A percentile compares a stretch with the other conserved stretches of the same genome.
phyloP scores from a whole-genome alignment of 2,888 invertebrate genomes.

The Ganaspis brasiliensis region DNA sequence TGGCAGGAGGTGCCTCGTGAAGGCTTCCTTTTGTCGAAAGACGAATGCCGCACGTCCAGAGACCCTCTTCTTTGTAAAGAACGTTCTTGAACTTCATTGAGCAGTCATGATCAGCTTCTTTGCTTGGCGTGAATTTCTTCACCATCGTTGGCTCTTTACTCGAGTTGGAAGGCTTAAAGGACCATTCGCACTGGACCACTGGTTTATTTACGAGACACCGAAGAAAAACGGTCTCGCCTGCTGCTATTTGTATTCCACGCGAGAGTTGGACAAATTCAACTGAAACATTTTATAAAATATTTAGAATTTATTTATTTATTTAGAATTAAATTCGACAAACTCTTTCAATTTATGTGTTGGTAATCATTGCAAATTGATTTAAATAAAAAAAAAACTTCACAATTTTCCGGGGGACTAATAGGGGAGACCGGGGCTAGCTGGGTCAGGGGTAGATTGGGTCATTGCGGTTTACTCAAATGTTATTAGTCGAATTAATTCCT shows the following conservation, averaged over 20 bases:
- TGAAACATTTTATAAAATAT: constrained; percentile 61
- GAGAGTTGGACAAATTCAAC: constrained; percentile 79
- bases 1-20: constrained; percentile 77
- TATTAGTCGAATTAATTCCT: too few species aligned
- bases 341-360: too few species aligned
- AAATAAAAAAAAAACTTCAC: too few species aligned
- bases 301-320: too few species aligned
- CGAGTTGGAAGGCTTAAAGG: constrained; percentile 74
- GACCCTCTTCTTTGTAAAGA: constrained; percentile 77
- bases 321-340: too few species aligned
- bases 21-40: constrained; percentile 73
- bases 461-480: too few species aligned
- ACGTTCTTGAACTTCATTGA: constrained; percentile 78
- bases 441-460: too few species aligned
- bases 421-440: too few species aligned
- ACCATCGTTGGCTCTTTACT: constrained; percentile 72
- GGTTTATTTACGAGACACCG: constrained; percentile 77
- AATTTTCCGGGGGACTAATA: too few species aligned
- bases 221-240: constrained; percentile 76
- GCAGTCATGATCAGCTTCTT: constrained; percentile 77
- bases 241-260: constrained; percentile 76
- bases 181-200: constrained; percentile 78
- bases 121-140: constrained; percentile 75
- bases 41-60: constrained; percentile 79
- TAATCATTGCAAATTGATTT: too few species aligned